Evolutionary conservation across 2,888 invertebrate genomes (phyloP).

Genomic region (Pammene fasciana): DNA sequence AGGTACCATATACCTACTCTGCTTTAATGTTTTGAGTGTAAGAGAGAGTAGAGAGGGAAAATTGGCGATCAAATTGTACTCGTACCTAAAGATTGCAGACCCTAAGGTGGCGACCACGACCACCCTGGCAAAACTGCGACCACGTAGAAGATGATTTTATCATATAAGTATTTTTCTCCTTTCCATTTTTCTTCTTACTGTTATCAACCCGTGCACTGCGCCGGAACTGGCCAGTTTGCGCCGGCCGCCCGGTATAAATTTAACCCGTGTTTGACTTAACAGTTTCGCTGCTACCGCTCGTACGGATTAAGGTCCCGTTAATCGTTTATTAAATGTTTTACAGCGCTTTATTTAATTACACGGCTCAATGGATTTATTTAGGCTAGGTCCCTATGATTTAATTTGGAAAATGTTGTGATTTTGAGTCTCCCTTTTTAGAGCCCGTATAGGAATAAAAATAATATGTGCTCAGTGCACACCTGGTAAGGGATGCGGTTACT

Average conservation of each 20-base stretch:
- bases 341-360: slow-evolving; percentile 35
- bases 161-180: too few relatives aligned
- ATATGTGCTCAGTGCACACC: slow-evolving; percentile 22
- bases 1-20: too few relatives aligned
- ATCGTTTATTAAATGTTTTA: slow-evolving; percentile 42
- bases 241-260: slow-evolving; percentile 66
- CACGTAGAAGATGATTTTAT: too few relatives aligned
- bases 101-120: too few relatives aligned
- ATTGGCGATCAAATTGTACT: too few relatives aligned
- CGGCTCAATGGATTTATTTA: slow-evolving; percentile 32
- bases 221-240: slow-evolving; percentile 62
- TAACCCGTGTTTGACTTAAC: slow-evolving; percentile 67
- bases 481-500: slow-evolving; percentile 28
- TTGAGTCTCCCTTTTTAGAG: not conserved
- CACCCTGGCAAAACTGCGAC: too few relatives aligned
- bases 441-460: slow-evolving; percentile 24
- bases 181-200: slow-evolving; percentile 16
- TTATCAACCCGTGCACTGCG: not conserved
- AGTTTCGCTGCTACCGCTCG: slow-evolving; percentile 37
- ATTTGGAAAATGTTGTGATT: slow-evolving; percentile 22
- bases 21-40: too few relatives aligned
- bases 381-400: slow-evolving; percentile 15
- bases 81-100: too few relatives aligned
- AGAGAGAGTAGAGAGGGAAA: too few relatives aligned
- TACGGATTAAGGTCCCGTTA: slow-evolving; percentile 44